Conservation (phyloP, 2,888 invertebrate species). For the Sthenelais limicola region DNA sequence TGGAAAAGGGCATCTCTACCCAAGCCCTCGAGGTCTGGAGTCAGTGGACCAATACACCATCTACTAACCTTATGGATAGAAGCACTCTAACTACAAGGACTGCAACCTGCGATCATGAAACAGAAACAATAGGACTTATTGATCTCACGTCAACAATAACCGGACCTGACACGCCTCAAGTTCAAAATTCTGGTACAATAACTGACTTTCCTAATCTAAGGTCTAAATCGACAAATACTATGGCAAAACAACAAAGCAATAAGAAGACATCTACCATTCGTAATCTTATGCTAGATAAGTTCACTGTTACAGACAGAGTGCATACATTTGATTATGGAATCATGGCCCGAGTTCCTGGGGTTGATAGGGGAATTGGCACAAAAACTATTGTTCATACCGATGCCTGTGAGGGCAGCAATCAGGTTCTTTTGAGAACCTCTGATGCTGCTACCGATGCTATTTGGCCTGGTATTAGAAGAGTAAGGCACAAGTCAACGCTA, state of each 20-base stretch:
- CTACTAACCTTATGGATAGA: conserved; percentile 15
- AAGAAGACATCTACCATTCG: conserved; percentile 35
- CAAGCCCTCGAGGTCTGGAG: not conserved
- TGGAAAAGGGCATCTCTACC: conserved; percentile 19
- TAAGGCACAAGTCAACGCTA: conserved; percentile 21
- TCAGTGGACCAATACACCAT: conserved; percentile 29
- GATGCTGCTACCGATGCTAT: conserved; percentile 19
- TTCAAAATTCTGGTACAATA: not conserved
- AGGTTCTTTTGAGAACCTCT: not conserved
- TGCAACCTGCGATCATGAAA: not conserved
- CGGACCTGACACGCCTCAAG: not conserved
- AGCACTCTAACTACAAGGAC: conserved; percentile 40
- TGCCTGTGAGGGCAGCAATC: conserved; percentile 16
- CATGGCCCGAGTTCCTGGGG: conserved; percentile 26
- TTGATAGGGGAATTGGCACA: conserved; percentile 36
- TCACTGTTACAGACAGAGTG: not conserved
- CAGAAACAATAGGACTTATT: conserved; percentile 37
- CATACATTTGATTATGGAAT: conserved; percentile 27
- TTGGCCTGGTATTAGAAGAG: conserved; percentile 21
- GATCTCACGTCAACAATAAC: not conserved
- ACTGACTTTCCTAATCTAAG: conserved; percentile 21
- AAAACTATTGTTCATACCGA: conserved; percentile 38
- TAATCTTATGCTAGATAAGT: conserved; percentile 15
- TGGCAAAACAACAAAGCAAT: conserved; percentile 4
- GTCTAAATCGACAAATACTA: conserved; percentile 3